Evolutionary conservation across 2,113 vertebrate genomes (phyloP), one percentile per base, ranked within the genome.

Genomic region (Electrona antarctica): DNA sequence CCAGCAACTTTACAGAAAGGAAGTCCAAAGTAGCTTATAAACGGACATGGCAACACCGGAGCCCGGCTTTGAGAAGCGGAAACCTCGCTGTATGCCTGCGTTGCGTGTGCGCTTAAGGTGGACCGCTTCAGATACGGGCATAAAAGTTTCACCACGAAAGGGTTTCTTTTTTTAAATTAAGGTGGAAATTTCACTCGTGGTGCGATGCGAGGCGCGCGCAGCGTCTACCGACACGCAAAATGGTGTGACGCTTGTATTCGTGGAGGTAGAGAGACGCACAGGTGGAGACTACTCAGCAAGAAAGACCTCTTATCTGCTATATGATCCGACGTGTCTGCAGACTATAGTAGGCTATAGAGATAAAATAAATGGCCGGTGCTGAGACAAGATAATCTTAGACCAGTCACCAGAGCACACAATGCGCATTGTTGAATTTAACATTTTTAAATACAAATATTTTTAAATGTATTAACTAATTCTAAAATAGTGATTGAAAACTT

Each of bases 81-180:
- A 94, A 93, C 90, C 91, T 92, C 48, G 74, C 87, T 80, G 87
- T 84, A 90, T 90, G 91, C 91, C 89, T 93, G 88, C 92, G 90
- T 92, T 92, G 89, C 88, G 89, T 90, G 90, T 92, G 93, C 93
- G 91, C 92, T 94, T 94, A 94, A 94, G 93, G 93, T 93, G 89
- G 93, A 90, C 80, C 86, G 85, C 64, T 47, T 0, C 74, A 86
- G 83, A 89, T 92, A 7, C 55, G 12, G 52, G 3, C 33, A 52
- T 28, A 87, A 89, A 87, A 89, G 80, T 85, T 89, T 88, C 78
- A 84, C 89, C 88, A 80, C 66, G 50, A 68, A 75, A 70, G 65
- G 41, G 4, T 69, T 41, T 41, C 33, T 41, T 41, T 6, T 4
- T 86, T 93, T 94, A 94, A 94, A 93, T 93, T 94, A 94, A 94